phyloP scores from a whole-genome alignment of 2,888 invertebrate species.

The Drosophila testacea region DNA sequence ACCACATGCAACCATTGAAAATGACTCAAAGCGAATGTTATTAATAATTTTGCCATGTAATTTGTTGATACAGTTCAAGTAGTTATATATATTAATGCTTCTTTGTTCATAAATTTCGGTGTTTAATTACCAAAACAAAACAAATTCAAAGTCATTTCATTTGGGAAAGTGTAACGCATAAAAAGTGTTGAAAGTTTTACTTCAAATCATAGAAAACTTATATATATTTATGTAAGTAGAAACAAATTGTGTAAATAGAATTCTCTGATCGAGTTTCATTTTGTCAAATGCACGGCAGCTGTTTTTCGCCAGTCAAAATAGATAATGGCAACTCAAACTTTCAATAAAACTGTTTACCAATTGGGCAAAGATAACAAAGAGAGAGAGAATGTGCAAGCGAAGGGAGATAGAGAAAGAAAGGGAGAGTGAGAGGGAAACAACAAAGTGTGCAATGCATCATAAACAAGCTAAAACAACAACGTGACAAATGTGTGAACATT shows the following conservation, averaged over 20 bases:
- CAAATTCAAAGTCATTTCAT: slow-evolving; percentile 16
- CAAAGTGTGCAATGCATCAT: slow-evolving; percentile 56
- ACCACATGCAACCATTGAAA: slow-evolving; percentile 26
- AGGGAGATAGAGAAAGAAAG: neutral
- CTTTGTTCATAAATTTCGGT: slow-evolving; percentile 21
- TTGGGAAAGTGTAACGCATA: slow-evolving; percentile 1
- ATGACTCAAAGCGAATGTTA: slow-evolving; percentile 19
- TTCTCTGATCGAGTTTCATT: slow-evolving; percentile 51
- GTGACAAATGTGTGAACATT: slow-evolving; percentile 76
- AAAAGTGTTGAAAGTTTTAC: slow-evolving; percentile 4
- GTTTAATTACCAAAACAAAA: slow-evolving; percentile 13
- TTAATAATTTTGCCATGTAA: slow-evolving; percentile 22
- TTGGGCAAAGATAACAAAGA: slow-evolving; percentile 56
- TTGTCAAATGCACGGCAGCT: slow-evolving; percentile 54
- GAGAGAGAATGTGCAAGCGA: neutral
- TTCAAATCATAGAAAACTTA: neutral
- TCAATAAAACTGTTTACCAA: slow-evolving; percentile 59
- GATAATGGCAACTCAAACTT: slow-evolving; percentile 56
- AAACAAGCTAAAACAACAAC: slow-evolving; percentile 65
- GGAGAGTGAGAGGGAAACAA: neutral
- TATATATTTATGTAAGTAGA: slow-evolving; percentile 12
- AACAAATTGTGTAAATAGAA: slow-evolving; percentile 55
- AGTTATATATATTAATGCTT: neutral
- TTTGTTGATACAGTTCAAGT: slow-evolving; percentile 8
- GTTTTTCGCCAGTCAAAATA: slow-evolving; percentile 50